Percentiles rank a stretch among this genome's conserved stretches.
Conservation (phyloP, 35 echinoderm and acorn worm species). For the Lytechinus pictus region DNA sequence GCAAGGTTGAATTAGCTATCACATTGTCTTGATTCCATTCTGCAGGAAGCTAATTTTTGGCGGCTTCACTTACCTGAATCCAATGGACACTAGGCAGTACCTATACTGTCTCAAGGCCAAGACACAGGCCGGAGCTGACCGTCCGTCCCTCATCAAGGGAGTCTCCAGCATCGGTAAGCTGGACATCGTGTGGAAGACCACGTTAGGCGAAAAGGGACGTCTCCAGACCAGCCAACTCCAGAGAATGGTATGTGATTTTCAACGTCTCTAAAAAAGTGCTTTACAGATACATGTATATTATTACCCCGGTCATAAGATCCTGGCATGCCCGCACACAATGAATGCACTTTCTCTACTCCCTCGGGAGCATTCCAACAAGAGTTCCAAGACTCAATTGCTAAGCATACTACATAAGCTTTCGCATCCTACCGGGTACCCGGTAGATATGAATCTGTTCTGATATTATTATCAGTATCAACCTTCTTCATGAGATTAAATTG, state of each 20-base stretch:
- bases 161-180: conserved; percentile 98
- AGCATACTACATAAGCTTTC: no score
- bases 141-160: conserved; percentile 77
- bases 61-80: conserved; percentile 87
- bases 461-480: no score
- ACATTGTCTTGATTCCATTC: background rate
- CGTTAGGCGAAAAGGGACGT: conserved; percentile 91
- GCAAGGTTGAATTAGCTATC: no score
- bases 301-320: no score
- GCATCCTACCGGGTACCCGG: no score
- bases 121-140: conserved; percentile 71
- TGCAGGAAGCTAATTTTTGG: conserved; percentile 88
- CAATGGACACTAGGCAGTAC: conserved; percentile 97
- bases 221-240: conserved; percentile 97
- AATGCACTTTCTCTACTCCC: no score
- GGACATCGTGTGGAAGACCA: conserved; percentile 99
- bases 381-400: no score
- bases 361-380: no score
- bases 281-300: no score
- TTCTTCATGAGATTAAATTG: no score
- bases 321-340: no score
- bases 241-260: conserved; percentile 78
- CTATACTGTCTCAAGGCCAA: conserved; percentile 92
- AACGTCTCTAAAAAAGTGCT: no score
- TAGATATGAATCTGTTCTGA: background rate